Base-by-base conservation (phyloP, 1,140 invertebrate species). In the Listronotus oregonensis region DNA sequence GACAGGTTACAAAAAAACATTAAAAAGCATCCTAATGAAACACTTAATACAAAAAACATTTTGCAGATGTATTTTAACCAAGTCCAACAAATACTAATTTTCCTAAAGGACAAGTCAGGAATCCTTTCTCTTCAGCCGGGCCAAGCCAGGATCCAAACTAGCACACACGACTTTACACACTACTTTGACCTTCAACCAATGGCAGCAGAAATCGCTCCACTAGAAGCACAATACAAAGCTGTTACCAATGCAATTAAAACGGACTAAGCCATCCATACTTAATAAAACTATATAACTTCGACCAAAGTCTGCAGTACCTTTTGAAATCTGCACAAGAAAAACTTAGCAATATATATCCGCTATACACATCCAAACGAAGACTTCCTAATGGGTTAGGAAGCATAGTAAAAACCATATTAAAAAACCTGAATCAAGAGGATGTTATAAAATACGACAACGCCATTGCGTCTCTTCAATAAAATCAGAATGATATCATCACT, bases 91-190 rank as follows among this genome's bases (percentile, higher is more conserved):
- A 27, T 27, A 1, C 21, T 5, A 27, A 27, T 27, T 5, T 5
- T 3, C 21, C n/a, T 55, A 15, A 40, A 55, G 34, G 11, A 55
- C 34, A 55, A 40, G n/a, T 14, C 52, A 14, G 34, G 34, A 55
- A 39, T 55, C n/a, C 52, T 55, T 39, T 32, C 52, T 15, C 52
- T 55, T 6, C 39, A 40, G 31, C 17, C 39, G 52, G 0, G 52
- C 34, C 31, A 55, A 55, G 34, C 34, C 1, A 55, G 17, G 17
- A 55, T 55, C 14, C 52, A 55, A 39, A 55, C n/a, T 39, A 55
- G 52, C 14, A 37, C 10, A 9, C 52, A 55, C 37, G 34, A 55
- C 34, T 55, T 55, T 18, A 31, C 39, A 37, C 52, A 55, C 17
- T 55, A 55, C 37, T 39, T 14, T 6, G 34, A 39, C 52, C 34